Base-by-base conservation (phyloP, 2,797 vertebrate species). In the Thripadectes ignobilis region DNA sequence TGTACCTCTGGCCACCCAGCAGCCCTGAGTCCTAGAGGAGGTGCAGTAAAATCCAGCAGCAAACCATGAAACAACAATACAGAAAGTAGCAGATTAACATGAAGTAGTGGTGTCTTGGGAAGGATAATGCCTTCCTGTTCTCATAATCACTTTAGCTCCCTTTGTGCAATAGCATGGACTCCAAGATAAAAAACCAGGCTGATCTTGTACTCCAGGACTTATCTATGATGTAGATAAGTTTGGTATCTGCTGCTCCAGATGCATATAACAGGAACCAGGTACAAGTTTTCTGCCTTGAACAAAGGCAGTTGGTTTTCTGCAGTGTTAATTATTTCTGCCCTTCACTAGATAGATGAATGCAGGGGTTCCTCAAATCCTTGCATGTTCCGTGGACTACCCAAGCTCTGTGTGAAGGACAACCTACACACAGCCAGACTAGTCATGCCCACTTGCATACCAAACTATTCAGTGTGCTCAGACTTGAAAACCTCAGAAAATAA, bases 341-440 rank as follows among this genome's bases (percentile, higher is more conserved):
- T 90, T 91, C 36, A n/a, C 10, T 38, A 36, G 16, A 46, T 2
- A 23, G 20, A 46, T 22, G 62, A 66, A 23, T 12, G 26, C 22
- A 85, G n/a, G 5, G 15, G 5, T 39, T 39, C 27, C n/a, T 51
- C 51, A 78, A 84, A 81, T 41, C 23, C 23, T 48, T 51, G 16
- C 2, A 5, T 18, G 32, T 10, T 78, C 43, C 0, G 1, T 48
- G 29, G 27, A 83, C n/a, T 0, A 4, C n/a, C 12, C 12, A 13
- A 58, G 23, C 26, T 82, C 62, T 54, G 45, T 21, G 46, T 92
- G 52, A 82, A 95, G 74, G 65, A 77, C 61, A 85, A 39, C 30
- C 36, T 80, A 41, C 51, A 91, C 79, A 12, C 32, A 77, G 57
- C 7, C 39, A 66, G 41, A 58, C 72, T 46, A 24, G 36, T 52